Base-by-base conservation (phyloP, 2,888 invertebrate genomes). In the Odiellus spinosus region DNA sequence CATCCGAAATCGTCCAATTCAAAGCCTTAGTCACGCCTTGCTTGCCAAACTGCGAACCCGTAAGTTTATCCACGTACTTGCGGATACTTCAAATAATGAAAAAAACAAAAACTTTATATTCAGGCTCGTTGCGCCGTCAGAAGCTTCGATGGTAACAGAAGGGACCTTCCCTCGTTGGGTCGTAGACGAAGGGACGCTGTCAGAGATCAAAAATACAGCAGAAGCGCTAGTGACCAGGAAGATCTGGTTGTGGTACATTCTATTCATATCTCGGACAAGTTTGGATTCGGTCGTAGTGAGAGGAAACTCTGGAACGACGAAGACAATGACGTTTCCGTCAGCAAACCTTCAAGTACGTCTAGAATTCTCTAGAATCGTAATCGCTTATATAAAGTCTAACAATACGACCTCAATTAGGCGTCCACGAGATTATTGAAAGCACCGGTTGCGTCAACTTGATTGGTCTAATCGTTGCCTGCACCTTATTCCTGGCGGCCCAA, bases 21-120 rank as follows among this genome's bases (percentile, higher is more conserved):
- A 78, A 88, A 53, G 90, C 90, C n/a, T 67, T 90, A 61, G 88
- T 91, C 35, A 88, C 88, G 2, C 90, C 90, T 0, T 90, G 90
- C 66, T 82, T 91, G 80, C 88, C 88, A 19, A 76, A 79, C 39
- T 91, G 90, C 67, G 86, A 87, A 63, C 88, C 90, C 8, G 85
- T 88, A 53, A 48, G 50, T 45, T 2, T 32, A n/a, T n/a, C n/a
- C 3, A 19, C 42, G 44, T 2, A 12, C 3, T 49, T 35, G 36
- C 2, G 17, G n/a, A n/a, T n/a, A n/a, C n/a, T n/a, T n/a, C n/a
- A n/a, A n/a, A n/a, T n/a, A n/a, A n/a, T n/a, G n/a, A n/a, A n/a
- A n/a, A n/a, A 26, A 26, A 26, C 26, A 6, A 26, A 26, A 26
- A 26, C 26, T 26, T 26, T 26, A 6, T 6, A 26, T 26, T 26